phyloP scores from a whole-genome alignment of 2,113 vertebrate genomes.

The Ictidomys tridecemlineatus region DNA sequence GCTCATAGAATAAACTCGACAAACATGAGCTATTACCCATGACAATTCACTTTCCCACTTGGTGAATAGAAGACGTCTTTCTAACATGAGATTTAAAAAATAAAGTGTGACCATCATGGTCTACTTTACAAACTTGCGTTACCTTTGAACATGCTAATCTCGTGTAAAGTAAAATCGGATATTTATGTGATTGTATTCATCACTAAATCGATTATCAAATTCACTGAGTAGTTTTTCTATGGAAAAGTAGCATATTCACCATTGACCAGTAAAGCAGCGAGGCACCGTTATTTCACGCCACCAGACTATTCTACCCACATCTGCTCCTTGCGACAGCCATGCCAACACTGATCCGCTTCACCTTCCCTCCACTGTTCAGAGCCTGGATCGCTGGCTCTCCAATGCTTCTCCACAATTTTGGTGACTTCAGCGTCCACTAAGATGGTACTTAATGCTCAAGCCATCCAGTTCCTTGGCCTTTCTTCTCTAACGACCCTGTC shows the following conservation, averaged over 20 bases:
- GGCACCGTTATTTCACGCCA: too few relatives aligned
- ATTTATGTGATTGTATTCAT: background rate
- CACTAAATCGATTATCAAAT: background rate
- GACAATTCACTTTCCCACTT: background rate
- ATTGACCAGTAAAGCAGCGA: background rate
- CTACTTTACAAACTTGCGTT: background rate
- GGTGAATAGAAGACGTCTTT: background rate
- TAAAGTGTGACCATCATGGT: background rate
- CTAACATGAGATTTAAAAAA: background rate
- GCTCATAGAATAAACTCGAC: background rate
- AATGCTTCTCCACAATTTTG: background rate
- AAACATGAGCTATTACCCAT: background rate
- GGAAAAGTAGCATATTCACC: background rate
- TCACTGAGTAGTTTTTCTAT: background rate
- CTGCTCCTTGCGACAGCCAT: background rate
- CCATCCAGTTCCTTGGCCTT: background rate
- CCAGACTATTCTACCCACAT: background rate
- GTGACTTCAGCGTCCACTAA: background rate
- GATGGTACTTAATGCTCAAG: background rate
- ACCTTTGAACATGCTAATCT: background rate
- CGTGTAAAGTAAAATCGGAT: constrained; percentile 6
- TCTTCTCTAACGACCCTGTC: background rate
- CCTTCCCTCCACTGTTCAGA: background rate
- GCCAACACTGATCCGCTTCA: rapidly evolving
- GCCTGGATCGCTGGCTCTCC: background rate